These are phyloP conservation scores for Nebria ingens DNA, from an alignment of 1,140 invertebrate species.

Conservation along the genomic window DNA sequence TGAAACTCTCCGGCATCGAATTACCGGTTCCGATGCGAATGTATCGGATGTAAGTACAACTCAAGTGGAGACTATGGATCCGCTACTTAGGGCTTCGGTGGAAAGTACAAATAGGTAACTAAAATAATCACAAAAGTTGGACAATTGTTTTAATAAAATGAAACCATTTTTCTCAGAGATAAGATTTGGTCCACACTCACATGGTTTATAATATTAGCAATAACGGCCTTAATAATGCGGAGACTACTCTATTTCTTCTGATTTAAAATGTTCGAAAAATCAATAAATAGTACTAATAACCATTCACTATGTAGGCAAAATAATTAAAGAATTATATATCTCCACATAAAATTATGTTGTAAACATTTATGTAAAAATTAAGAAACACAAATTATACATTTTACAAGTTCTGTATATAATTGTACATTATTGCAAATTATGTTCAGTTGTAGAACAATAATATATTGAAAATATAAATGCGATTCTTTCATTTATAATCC, in stretches of 20 bases:
- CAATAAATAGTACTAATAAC: too few relatives aligned
- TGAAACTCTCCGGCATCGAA: neutral
- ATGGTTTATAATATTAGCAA: conserved; percentile 23
- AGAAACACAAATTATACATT: neutral
- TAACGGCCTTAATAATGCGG: neutral
- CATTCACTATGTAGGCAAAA: neutral
- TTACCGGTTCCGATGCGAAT: neutral
- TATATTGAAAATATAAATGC: too few relatives aligned
- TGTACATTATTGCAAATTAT: neutral
- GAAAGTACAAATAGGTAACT: conserved; percentile 19
- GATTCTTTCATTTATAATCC: too few relatives aligned
- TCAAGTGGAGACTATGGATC: conserved; percentile 4
- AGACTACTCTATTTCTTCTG: neutral
- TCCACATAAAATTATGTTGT: neutral
- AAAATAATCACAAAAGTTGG: too few relatives aligned
- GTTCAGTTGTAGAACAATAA: too few relatives aligned
- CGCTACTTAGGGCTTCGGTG: conserved; percentile 16
- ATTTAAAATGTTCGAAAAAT: too few relatives aligned
- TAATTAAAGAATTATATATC: neutral
- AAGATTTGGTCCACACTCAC: conserved; percentile 27
- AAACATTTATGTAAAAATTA: neutral
- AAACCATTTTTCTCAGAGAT: conserved; percentile 25
- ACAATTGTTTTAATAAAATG: too few relatives aligned
- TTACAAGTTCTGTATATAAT: neutral
- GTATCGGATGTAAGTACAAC: neutral